Evolutionary conservation across 1,140 invertebrate genomes (phyloP), one percentile per base, ranked within the genome.

Genomic region (Heliconius himera): DNA sequence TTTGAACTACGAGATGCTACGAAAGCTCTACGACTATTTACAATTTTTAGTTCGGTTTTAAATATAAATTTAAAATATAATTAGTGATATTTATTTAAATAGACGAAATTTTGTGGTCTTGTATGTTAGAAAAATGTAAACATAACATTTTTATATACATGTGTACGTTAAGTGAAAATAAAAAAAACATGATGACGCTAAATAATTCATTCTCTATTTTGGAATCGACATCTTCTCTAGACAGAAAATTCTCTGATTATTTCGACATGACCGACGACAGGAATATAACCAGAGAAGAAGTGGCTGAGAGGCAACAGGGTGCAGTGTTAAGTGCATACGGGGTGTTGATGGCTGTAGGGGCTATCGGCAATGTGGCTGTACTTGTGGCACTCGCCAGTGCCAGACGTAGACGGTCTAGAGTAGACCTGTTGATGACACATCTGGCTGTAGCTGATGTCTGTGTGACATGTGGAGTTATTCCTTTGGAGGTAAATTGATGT

Each of bases 381-480:
- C 96, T 98, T 81, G 91, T 97, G 2, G 96, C 97, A 2, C 90
- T 98, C 20, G 96, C 96, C 60, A 94, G 96, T 36, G 96, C 96
- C 13, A 93, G 97, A 3, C 95, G 97, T 41, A 91, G 96, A 60
- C 96, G 97, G 85, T 97, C 97, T 1, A 91, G 97, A 16, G 96
- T 98, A 51, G 97, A 97, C 75, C 85, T 97, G 36, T 96, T 98
- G 93, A 97, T 98, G 86, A 96, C 97, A 77, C 29, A 29, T 29
- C 29, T 29, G 29, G 29, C 29, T 29, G 29, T 29, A 29, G 29
- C 29, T 29, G 29, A 29, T 29, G 29, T 29, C 29, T 29, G 29
- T 2, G 29, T 29, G 29, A 29, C 29, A 29, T 29, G 29, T 29
- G 29, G 29, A 29, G 29, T 29, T 29, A 29, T 29, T 29, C 29